phyloP scores from a whole-genome alignment of 2,113 vertebrate genomes.

The Gracilinanus agilis region DNA sequence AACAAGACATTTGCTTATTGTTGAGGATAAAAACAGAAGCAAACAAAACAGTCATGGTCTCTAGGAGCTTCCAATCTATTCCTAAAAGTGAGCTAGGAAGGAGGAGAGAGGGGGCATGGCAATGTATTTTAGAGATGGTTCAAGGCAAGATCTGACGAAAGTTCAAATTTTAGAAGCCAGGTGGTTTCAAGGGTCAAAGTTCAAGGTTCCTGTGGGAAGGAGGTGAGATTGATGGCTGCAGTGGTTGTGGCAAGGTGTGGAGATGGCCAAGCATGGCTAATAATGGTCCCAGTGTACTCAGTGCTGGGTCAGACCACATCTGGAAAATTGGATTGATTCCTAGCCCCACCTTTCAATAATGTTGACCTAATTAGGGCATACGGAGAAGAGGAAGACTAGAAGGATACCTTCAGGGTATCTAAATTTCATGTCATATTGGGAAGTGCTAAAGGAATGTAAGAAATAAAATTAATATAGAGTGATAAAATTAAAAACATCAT shows the following conservation, averaged over 20 bases:
- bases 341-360: neutral
- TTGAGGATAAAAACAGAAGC: neutral
- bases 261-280: neutral
- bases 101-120: neutral
- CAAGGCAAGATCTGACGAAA: neutral
- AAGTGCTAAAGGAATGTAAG: no score
- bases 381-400: neutral
- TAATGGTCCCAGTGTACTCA: neutral
- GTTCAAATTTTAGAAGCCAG: neutral
- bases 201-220: accelerated
- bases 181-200: neutral
- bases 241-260: neutral
- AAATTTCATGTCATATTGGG: neutral
- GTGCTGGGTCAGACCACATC: neutral
- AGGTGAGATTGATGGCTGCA: no score
- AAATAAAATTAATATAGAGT: no score
- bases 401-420: neutral
- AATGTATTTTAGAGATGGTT: neutral
- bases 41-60: neutral
- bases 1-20: neutral
- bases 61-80: neutral
- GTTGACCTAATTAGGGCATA: neutral
- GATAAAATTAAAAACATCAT: no score
- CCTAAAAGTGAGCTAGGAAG: neutral
- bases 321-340: neutral